Base-by-base conservation (phyloP, 2,797 vertebrate species). In the Orestias chungarensis region DNA sequence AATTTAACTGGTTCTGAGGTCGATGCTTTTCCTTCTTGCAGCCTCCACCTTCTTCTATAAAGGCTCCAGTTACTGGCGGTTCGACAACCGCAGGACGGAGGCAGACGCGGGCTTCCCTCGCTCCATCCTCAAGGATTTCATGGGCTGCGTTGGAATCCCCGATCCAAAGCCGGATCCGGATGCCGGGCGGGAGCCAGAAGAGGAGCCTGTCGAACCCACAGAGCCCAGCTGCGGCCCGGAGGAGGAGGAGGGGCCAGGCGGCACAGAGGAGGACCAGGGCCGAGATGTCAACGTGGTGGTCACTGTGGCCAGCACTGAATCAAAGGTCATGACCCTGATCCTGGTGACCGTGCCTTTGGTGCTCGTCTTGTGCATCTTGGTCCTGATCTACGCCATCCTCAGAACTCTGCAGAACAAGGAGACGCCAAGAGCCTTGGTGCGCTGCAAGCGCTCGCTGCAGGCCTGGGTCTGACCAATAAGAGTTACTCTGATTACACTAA, bases 401-500 rank as follows among this genome's bases (percentile, higher is more conserved):
- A 96, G 95, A 91, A 94, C 96, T 89, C 95, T 98, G 89, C 96
- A 99, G 94, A 95, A 95, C 84, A 99, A 98, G 87, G 97, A 98
- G 14, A 87, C 96, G 0, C 97, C 97, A 0, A 94, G 95, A 72
- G 91, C 96, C 82, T 92, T 99, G 80, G 92, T 98, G 75, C 97
- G 98, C 93, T 99, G 97, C 95, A 99, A 98, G 87, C 97, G 97
- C 20, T 99, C 98, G 1, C 86, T 99, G 93, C 97, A 99, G 93
- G 95, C 99, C 78, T 99, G 98, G 98, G 98, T 99, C 86, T 99
- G 95, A 97, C 2, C 55, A 33, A 0, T 7, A n/a, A n/a, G n/a
- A n/a, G n/a, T n/a, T n/a, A n/a, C n/a, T n/a, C n/a, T n/a, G n/a
- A n/a, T n/a, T n/a, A n/a, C n/a, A n/a, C n/a, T n/a, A n/a, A n/a